Evolutionary conservation across 2,888 invertebrate genomes (phyloP), one percentile per base, ranked within the genome.

Genomic region (Gastracanthus pulcherrimus): DNA sequence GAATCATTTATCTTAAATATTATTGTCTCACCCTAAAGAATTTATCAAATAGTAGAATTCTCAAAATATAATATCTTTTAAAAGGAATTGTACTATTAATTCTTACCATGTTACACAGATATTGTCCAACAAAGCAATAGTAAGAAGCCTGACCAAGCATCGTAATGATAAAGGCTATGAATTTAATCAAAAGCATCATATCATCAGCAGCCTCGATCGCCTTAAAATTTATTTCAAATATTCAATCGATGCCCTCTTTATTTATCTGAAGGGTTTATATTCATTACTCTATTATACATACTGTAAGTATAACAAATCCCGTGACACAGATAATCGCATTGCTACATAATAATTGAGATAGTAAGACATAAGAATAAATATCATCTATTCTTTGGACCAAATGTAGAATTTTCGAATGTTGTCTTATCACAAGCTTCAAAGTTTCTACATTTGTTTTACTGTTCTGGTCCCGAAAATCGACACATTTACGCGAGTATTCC

Each of bases 41-140:
- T 16, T 16, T 16, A 45, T 16, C 29, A 36, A 45, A 45, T 62
- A 13, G 4, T 16, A 31, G 16, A 55, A n/a, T n/a, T n/a, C n/a
- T n/a, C n/a, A n/a, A n/a, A n/a, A n/a, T n/a, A n/a, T n/a, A n/a
- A n/a, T 23, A 23, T n/a, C n/a, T n/a, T n/a, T n/a, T n/a, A n/a
- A n/a, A n/a, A n/a, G n/a, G n/a, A n/a, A n/a, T n/a, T n/a, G n/a
- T n/a, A n/a, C n/a, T n/a, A n/a, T n/a, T n/a, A n/a, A n/a, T n/a
- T n/a, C n/a, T n/a, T n/a, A n/a, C n/a, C n/a, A n/a, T n/a, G n/a
- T n/a, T n/a, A n/a, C n/a, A n/a, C n/a, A 87, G 78, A 74, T 86
- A 85, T 70, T 87, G 87, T 9, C 87, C 87, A 29, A 80, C 82
- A 3, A 82, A 83, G 19, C 87, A 87, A 34, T 83, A 84, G 62